Conservation (phyloP, 2,888 invertebrate species). For the Tinea semifulvella region DNA sequence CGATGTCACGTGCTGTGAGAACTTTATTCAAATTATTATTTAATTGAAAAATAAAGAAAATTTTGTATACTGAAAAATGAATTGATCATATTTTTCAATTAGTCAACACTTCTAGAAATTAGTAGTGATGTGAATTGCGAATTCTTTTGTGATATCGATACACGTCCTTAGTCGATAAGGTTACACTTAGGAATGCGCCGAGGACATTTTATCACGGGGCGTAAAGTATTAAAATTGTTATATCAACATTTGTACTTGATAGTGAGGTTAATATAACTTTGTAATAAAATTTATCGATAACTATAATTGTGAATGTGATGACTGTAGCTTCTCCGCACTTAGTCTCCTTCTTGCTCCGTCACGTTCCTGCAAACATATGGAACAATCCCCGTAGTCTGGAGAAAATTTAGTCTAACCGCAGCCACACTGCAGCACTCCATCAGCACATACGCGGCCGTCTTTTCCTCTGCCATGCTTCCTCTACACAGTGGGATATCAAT, state of each 20-base stretch:
- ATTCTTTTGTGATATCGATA: not conserved
- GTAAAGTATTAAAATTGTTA: constrained; percentile 26
- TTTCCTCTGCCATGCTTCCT: too few species aligned
- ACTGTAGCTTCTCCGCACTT: too few species aligned
- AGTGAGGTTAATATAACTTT: constrained; percentile 5
- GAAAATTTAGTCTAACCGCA: too few species aligned
- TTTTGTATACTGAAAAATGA: constrained; percentile 31
- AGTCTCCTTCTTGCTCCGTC: too few species aligned
- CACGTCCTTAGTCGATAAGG: constrained; percentile 4
- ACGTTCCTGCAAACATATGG: too few species aligned
- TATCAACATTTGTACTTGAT: constrained; percentile 24
- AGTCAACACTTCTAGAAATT: not conserved
- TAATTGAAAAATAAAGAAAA: constrained; percentile 43
- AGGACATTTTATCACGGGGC: constrained; percentile 15
- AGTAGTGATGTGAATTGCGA: constrained; percentile 1
- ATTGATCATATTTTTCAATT: constrained; percentile 34
- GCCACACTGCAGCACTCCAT: too few species aligned
- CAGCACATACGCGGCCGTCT: too few species aligned
- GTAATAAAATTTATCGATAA: not conserved
- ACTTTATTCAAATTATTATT: constrained; percentile 28
- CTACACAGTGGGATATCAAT: too few species aligned
- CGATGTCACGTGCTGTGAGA: too few species aligned
- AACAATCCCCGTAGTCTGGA: too few species aligned
- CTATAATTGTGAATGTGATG: too few species aligned
- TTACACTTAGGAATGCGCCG: constrained; percentile 24